phyloP scores from a whole-genome alignment of 1,140 invertebrate species.

The Orchestia grillus region DNA sequence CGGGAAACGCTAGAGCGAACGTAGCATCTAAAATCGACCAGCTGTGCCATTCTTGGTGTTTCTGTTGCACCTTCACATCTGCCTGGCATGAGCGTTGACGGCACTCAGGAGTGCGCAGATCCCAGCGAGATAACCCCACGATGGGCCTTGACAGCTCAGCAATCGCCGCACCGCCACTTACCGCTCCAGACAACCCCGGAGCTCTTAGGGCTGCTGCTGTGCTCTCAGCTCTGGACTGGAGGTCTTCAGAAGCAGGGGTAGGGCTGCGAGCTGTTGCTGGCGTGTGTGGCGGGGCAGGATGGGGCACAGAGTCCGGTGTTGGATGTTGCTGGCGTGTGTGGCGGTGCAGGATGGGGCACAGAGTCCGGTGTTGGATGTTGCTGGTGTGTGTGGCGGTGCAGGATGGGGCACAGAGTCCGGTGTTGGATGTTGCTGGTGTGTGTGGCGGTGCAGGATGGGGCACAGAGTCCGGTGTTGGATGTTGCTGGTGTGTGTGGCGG shows the following conservation, averaged over 20 bases:
- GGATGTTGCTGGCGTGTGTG: too few species aligned
- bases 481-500: too few species aligned
- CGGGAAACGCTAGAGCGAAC: background rate
- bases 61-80: background rate
- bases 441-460: too few species aligned
- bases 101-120: conserved; percentile 7
- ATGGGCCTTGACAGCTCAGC: conserved; percentile 20
- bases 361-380: too few species aligned
- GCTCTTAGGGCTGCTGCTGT: background rate
- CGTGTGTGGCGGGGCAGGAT: too few species aligned
- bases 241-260: background rate
- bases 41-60: background rate
- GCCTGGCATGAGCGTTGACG: background rate
- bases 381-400: too few species aligned
- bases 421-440: too few species aligned
- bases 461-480: too few species aligned
- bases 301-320: too few species aligned
- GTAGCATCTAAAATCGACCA: background rate
- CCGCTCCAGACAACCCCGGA: background rate
- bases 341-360: too few species aligned
- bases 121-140: background rate
- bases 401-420: too few species aligned
- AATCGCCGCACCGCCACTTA: conserved; percentile 4
- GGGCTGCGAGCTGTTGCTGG: too few species aligned
- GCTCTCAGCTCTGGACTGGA: background rate